These are phyloP conservation scores for Galerucella pusilla DNA, from an alignment of 2,888 invertebrate genomes.

Conservation along the genomic window DNA sequence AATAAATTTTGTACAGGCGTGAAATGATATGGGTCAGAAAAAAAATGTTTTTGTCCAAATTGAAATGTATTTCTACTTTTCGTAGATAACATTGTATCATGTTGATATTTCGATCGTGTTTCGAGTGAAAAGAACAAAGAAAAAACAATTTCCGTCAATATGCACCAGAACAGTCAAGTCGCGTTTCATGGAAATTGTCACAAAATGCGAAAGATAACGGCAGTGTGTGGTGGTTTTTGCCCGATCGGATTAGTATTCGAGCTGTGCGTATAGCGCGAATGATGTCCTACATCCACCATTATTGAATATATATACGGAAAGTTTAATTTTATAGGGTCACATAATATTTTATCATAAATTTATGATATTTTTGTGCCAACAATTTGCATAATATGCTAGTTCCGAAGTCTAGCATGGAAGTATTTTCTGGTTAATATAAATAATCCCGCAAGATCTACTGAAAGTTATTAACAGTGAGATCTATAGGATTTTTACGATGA, in stretches of 20 bases:
- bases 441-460: no score
- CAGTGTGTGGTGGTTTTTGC: neutral
- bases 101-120: neutral
- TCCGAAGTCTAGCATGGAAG: no score
- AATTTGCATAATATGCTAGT: no score
- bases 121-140: neutral
- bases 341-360: neutral
- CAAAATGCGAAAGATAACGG: constrained; percentile 1
- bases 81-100: neutral
- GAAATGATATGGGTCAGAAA: no score
- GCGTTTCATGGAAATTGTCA: constrained; percentile 3
- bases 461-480: no score
- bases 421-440: no score
- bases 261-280: neutral
- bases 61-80: neutral
- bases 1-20: no score
- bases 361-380: no score
- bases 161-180: neutral
- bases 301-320: neutral
- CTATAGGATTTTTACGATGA: no score
- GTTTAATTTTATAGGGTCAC: neutral
- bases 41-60: neutral
- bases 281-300: neutral
- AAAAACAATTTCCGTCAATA: constrained; percentile 2
- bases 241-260: neutral